Conservation (phyloP, 2,113 vertebrate genomes). For the Panthera uncia region DNA sequence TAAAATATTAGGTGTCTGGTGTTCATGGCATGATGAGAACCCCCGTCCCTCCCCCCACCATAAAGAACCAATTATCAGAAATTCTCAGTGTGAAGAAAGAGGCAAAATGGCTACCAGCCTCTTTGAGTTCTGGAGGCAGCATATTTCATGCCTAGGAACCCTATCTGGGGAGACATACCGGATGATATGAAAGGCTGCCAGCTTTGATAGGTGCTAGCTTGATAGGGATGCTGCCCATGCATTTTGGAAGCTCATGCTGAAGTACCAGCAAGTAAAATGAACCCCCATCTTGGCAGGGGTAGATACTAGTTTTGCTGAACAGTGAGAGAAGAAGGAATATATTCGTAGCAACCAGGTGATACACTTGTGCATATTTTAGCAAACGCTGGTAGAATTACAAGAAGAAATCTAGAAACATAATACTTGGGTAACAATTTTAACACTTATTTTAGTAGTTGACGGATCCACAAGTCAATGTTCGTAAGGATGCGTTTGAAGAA, state of each 20-base stretch:
- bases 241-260: background rate
- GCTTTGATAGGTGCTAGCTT: background rate
- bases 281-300: background rate
- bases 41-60: background rate
- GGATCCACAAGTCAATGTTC: background rate
- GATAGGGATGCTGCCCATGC: background rate
- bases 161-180: too few relatives aligned
- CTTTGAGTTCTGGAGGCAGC: background rate
- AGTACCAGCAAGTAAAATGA: background rate
- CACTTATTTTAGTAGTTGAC: background rate
- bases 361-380: background rate
- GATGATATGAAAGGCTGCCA: background rate
- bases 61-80: background rate
- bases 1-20: background rate
- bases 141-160: background rate
- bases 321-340: background rate
- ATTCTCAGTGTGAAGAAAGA: background rate
- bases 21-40: background rate
- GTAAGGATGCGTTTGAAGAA: background rate
- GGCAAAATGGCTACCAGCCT: background rate
- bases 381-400: background rate
- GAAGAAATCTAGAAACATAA: background rate
- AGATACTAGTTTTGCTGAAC: background rate
- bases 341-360: background rate
- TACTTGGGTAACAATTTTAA: background rate